Conservation (phyloP, 2,113 vertebrate genomes). For the Canis aureus region DNA sequence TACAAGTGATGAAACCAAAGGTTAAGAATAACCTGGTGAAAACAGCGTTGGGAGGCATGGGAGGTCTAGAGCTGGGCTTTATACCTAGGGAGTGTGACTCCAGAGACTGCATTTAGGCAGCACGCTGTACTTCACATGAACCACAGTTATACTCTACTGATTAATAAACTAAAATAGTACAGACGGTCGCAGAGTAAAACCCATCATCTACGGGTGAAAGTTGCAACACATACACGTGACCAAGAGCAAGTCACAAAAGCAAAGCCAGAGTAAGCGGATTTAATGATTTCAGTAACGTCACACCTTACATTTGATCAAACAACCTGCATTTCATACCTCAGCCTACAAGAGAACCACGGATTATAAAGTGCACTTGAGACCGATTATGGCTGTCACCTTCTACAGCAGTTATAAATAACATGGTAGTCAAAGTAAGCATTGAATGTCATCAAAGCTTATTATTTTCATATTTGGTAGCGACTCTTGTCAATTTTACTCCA, state of each 20-base stretch:
- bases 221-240: neutral
- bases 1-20: neutral
- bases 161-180: neutral
- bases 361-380: conserved; percentile 1
- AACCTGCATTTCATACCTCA: neutral
- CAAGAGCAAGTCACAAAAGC: neutral
- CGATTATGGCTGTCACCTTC: neutral
- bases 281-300: neutral
- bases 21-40: neutral
- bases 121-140: neutral
- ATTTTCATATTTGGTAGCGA: conserved; percentile 29
- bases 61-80: neutral
- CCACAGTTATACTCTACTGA: neutral
- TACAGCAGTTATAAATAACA: neutral
- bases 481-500: neutral
- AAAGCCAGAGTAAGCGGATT: neutral
- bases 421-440: neutral
- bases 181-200: neutral
- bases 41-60: neutral
- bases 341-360: neutral
- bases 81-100: neutral
- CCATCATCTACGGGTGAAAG: neutral
- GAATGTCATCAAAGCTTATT: neutral
- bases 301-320: neutral
- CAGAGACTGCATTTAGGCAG: neutral